Percentiles rank a stretch among this genome's conserved stretches.
Conservation (phyloP, 2,888 invertebrate species). For the Polydrusus tereticollis region DNA sequence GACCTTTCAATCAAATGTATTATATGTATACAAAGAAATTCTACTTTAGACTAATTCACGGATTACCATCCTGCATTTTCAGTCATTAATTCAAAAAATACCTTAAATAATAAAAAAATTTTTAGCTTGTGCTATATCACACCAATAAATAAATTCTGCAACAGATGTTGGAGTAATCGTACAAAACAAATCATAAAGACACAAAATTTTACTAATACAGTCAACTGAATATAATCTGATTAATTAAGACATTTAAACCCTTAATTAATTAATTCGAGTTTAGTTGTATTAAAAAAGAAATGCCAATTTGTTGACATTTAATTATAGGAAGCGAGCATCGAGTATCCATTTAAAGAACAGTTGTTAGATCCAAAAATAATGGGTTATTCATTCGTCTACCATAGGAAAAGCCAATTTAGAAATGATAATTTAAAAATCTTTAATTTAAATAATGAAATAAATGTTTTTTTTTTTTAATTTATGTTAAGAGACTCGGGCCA, state of each 20-base stretch:
- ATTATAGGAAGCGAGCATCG: neutral
- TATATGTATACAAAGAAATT: no score
- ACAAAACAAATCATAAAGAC: neutral
- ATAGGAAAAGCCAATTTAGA: neutral
- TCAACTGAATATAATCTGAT: neutral
- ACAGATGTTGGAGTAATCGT: neutral
- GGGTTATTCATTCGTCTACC: neutral
- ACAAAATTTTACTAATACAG: neutral
- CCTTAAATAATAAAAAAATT: no score
- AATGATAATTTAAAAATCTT: slow-evolving; percentile 1
- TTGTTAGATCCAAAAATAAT: neutral
- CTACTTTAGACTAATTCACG: no score
- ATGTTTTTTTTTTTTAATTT: neutral
- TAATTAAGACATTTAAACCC: neutral
- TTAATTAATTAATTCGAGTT: neutral
- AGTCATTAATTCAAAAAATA: no score
- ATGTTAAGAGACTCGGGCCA: neutral
- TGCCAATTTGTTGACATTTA: neutral
- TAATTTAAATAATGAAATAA: neutral
- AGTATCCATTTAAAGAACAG: neutral
- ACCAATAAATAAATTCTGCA: no score
- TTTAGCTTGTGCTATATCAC: no score
- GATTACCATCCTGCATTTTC: no score
- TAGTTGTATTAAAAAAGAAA: neutral
- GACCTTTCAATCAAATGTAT: no score